These are phyloP conservation scores for Spea hammondii DNA, from an alignment of 2,797 vertebrate genomes.

Conservation along the genomic window DNA sequence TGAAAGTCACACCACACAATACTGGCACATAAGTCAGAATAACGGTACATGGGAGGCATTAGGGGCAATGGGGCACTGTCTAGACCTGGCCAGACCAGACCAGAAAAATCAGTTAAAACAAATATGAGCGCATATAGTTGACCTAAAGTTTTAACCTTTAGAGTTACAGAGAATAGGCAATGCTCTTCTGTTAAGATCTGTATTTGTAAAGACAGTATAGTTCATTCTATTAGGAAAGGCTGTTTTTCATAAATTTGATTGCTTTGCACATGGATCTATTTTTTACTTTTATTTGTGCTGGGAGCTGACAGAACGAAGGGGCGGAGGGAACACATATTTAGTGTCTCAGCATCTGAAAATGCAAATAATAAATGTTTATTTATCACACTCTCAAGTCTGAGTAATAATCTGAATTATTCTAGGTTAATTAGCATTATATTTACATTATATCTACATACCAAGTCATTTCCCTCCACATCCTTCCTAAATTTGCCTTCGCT, in stretches of 20 bases:
- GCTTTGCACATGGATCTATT: constrained; percentile 24
- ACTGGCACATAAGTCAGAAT: too few species aligned
- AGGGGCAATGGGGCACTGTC: too few species aligned
- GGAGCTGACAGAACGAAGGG: constrained; percentile 39
- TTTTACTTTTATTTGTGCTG: constrained; percentile 38
- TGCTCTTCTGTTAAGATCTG: constrained; percentile 11
- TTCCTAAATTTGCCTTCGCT: constrained; percentile 47
- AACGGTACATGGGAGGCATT: too few species aligned
- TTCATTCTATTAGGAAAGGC: constrained; percentile 35
- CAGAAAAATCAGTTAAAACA: too few species aligned
- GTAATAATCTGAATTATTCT: constrained; percentile 54
- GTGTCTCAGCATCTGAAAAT: constrained; percentile 45
- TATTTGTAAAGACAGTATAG: constrained; percentile 4
- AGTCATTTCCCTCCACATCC: constrained; percentile 36
- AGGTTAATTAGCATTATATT: constrained; percentile 54
- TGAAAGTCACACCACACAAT: too few species aligned
- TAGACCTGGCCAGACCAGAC: too few species aligned
- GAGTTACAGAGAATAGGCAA: too few species aligned
- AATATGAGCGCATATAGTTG: too few species aligned
- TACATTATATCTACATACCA: constrained; percentile 53
- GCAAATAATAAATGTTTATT: constrained; percentile 54
- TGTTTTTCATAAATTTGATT: constrained; percentile 32
- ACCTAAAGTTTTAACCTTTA: too few species aligned
- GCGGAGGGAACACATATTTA: constrained; percentile 41
- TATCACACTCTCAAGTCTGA: constrained; percentile 48